Percentiles rank a stretch among this genome's conserved stretches.
Conservation (phyloP, 2,113 vertebrate species). For the Ictalurus punctatus region DNA sequence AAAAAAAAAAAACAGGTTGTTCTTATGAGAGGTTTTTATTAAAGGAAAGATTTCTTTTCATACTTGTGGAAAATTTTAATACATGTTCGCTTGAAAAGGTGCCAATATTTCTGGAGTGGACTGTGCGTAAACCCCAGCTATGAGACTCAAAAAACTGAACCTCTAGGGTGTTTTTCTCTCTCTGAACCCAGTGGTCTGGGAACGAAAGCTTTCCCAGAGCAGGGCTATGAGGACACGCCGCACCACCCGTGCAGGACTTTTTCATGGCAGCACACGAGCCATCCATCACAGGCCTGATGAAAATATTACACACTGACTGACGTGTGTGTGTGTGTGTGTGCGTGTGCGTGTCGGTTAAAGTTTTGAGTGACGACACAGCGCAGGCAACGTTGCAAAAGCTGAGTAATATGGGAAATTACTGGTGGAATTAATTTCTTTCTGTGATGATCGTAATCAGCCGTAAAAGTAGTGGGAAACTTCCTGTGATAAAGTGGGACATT, state of each 20-base stretch:
- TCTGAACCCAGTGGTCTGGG: slow-evolving; percentile 61
- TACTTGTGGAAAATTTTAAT: neutral
- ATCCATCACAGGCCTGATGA: slow-evolving; percentile 57
- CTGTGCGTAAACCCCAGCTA: neutral
- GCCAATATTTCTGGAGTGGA: neutral
- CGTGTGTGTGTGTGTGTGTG: slow-evolving; percentile 56
- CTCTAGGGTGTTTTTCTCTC: slow-evolving; percentile 47
- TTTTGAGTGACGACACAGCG: slow-evolving; percentile 48
- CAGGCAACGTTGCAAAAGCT: slow-evolving; percentile 50
- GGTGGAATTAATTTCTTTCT: slow-evolving; percentile 34
- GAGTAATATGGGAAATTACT: slow-evolving; percentile 63
- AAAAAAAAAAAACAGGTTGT: neutral
- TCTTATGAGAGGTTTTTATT: neutral
- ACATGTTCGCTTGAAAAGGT: neutral
- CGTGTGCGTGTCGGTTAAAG: slow-evolving; percentile 62
- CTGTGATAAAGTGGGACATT: slow-evolving; percentile 31
- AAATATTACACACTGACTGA: slow-evolving; percentile 36
- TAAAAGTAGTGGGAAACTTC: neutral
- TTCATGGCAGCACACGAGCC: slow-evolving; percentile 57
- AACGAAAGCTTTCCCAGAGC: slow-evolving; percentile 73
- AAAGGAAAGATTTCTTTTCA: neutral
- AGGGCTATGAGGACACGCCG: slow-evolving; percentile 33
- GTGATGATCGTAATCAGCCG: slow-evolving; percentile 44
- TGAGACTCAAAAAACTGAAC: slow-evolving; percentile 24
- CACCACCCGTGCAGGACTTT: slow-evolving; percentile 46